phyloP scores from a whole-genome alignment of 2,888 invertebrate species.

The Ophion costatus region DNA sequence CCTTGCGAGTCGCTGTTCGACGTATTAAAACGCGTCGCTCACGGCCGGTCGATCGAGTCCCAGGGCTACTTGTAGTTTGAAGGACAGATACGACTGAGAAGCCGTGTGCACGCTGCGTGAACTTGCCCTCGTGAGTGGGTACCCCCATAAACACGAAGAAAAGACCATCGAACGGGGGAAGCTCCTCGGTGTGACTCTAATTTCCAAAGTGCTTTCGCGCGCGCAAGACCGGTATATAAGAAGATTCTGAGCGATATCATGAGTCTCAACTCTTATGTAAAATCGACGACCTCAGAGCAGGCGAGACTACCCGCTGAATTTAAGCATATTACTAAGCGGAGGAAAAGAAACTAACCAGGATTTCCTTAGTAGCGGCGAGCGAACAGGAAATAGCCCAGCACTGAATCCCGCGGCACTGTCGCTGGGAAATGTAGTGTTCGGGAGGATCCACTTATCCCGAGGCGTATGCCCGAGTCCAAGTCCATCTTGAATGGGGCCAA shows the following conservation, averaged over 20 bases:
- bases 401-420: conserved; percentile 84
- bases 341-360: conserved; percentile 89
- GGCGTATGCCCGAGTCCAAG: conserved; percentile 82
- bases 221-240: no score
- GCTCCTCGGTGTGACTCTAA: background rate
- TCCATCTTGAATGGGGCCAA: conserved; percentile 85
- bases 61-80: conserved; percentile 39
- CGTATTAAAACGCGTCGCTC: conserved; percentile 1
- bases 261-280: background rate
- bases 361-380: conserved; percentile 88
- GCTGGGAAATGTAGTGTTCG: conserved; percentile 85
- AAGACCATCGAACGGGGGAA: conserved; percentile 17
- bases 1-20: background rate
- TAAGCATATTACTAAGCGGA: conserved; percentile 79
- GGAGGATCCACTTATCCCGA: conserved; percentile 82
- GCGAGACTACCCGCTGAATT: conserved; percentile 65
- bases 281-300: conserved; percentile 59
- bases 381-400: conserved; percentile 87
- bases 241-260: background rate
- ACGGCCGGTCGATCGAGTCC: conserved; percentile 50
- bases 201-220: background rate
- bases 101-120: background rate
- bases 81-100: conserved; percentile 42
- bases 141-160: background rate
- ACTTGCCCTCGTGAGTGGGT: background rate